Percentiles rank a stretch among this genome's conserved stretches.
These are phyloP conservation scores for Luidia sarsii DNA, from an alignment of 53 echinoderm and acorn worm genomes.

Conservation along the genomic window DNA sequence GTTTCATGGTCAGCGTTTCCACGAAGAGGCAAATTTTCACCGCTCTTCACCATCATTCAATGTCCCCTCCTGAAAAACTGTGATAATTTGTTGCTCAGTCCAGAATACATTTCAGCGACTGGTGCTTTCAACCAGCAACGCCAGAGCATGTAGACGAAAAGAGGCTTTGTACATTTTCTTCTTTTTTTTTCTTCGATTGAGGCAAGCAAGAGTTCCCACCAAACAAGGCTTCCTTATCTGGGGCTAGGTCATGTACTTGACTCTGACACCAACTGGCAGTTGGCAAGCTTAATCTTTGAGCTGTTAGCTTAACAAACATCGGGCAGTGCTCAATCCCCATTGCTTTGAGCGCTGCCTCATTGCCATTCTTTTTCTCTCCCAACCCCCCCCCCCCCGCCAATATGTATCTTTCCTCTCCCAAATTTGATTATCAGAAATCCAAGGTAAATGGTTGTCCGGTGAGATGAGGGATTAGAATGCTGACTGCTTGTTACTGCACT, in stretches of 20 bases:
- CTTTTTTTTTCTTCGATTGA: background rate
- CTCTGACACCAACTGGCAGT: constrained; percentile 1
- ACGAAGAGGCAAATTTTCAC: too few species aligned
- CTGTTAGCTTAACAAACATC: constrained; percentile 50
- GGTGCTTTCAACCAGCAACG: too few species aligned
- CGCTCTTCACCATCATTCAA: too few species aligned
- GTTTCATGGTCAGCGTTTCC: too few species aligned
- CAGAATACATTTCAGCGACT: too few species aligned
- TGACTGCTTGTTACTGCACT: too few species aligned
- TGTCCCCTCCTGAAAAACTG: too few species aligned
- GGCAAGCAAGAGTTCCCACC: background rate
- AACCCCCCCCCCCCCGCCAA: background rate
- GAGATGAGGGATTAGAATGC: constrained; percentile 15
- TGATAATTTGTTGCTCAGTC: too few species aligned
- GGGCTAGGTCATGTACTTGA: constrained; percentile 32
- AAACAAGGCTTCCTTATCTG: constrained; percentile 42
- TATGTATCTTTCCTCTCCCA: background rate
- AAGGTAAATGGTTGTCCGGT: background rate
- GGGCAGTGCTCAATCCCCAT: background rate
- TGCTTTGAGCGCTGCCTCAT: background rate
- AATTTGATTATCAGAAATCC: background rate
- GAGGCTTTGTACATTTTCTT: too few species aligned
- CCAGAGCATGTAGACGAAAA: too few species aligned
- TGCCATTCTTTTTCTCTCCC: background rate
- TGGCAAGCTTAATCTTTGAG: background rate